Evolutionary conservation across 2,113 vertebrate species (phyloP).

Genomic region (Perca flavescens): DNA sequence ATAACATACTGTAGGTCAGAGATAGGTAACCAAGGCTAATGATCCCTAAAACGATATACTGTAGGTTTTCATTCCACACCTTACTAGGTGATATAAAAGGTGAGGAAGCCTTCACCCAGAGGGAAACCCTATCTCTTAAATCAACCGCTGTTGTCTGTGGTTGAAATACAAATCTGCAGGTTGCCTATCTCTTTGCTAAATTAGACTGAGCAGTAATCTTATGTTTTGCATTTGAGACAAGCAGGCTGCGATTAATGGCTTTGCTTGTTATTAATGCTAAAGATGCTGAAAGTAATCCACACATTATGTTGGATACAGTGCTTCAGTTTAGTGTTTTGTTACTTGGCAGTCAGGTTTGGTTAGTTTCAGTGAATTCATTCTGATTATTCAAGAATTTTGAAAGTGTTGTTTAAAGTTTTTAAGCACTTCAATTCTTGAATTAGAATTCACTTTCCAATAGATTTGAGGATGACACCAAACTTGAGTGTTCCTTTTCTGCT

Average conservation of each 20-base stretch:
- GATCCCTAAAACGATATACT: neutral
- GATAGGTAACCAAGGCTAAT: neutral
- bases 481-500: slow-evolving; percentile 4
- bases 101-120: neutral
- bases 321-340: slow-evolving; percentile 8
- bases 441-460: neutral
- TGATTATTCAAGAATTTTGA: slow-evolving; percentile 45
- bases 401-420: slow-evolving; percentile 4
- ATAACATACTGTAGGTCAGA: slow-evolving; percentile 17
- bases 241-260: slow-evolving; percentile 24
- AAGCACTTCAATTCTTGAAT: slow-evolving; percentile 33
- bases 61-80: neutral
- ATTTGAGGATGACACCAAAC: slow-evolving; percentile 24
- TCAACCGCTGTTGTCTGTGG: slow-evolving; percentile 1
- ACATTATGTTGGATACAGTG: neutral
- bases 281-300: neutral
- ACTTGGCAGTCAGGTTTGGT: slow-evolving; percentile 32
- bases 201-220: neutral
- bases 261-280: slow-evolving; percentile 17
- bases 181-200: neutral
- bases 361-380: slow-evolving; percentile 35
- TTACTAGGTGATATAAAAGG: neutral
- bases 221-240: neutral
- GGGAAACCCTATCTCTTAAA: neutral
- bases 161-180: slow-evolving; percentile 33